Conservation (phyloP, 35 echinoderm and acorn worm species). For the Anneissia japonica region DNA sequence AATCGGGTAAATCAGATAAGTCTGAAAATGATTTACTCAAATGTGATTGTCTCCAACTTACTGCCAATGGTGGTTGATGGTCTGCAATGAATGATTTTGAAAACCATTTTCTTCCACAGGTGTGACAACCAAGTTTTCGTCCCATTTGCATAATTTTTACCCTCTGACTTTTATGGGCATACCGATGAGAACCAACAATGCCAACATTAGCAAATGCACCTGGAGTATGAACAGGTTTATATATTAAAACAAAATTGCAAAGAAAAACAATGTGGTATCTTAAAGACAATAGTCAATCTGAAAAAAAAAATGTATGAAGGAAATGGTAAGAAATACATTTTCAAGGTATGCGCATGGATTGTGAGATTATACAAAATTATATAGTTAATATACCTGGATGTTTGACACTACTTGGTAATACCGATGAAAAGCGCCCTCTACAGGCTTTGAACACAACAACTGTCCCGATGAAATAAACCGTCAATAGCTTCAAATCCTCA, state of each 20-base stretch:
- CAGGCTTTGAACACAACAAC: slow-evolving; percentile 28
- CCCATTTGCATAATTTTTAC: slow-evolving; percentile 25
- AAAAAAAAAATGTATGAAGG: neutral
- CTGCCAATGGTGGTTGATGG: slow-evolving; percentile 84
- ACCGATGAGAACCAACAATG: slow-evolving; percentile 47
- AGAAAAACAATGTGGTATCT: too few species aligned
- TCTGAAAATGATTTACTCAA: too few species aligned
- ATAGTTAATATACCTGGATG: slow-evolving; percentile 34
- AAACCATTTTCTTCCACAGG: slow-evolving; percentile 55
- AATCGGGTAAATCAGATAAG: too few species aligned
- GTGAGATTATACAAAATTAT: neutral
- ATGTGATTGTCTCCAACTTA: too few species aligned
- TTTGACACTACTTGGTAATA: slow-evolving; percentile 47
- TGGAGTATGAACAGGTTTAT: too few species aligned
- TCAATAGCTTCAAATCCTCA: neutral
- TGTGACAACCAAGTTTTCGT: slow-evolving; percentile 69
- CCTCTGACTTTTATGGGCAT: slow-evolving; percentile 64
- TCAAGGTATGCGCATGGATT: neutral
- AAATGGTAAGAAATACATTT: neutral
- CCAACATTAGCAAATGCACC: slow-evolving; percentile 66
- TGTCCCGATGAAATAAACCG: neutral
- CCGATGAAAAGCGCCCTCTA: slow-evolving; percentile 46
- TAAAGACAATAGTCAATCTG: too few species aligned
- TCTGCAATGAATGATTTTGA: slow-evolving; percentile 73
- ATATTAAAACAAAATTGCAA: too few species aligned